Base-by-base conservation (phyloP, 37 sponge, comb jelly and placozoan genomes). In the Tethya wilhelma region DNA sequence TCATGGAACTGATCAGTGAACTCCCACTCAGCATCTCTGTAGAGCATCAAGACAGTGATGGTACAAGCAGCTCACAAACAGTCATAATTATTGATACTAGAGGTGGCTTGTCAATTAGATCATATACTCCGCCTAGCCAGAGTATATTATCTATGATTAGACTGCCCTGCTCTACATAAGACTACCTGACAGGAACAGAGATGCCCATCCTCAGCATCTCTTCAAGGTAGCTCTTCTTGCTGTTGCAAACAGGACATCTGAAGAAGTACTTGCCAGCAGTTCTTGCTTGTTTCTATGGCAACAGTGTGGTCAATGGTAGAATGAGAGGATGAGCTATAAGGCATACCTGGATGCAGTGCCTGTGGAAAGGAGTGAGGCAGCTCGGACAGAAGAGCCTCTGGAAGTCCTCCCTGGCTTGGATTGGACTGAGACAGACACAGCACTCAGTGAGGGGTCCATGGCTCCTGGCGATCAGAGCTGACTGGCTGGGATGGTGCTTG, bases 151-250 rank as follows among this genome's bases (percentile, higher is more conserved):
- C 62, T 26, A 20, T 9, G 17, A 60, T 6, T 23, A 26, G 25
- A 23, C 17, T 29, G 7, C 7, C 62, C 25, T 60, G 17, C 25
- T 7, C 17, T 26, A 34, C 19, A 7, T 5, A 30, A 26, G 8
- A 55, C 0, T 40, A 73, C 87, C 80, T 73, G 4, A 44, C 46
- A 23, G 81, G 80, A 0, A 85, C 71, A 0, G 42, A 49, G 4
- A 85, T 39, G 6, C 86, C 86, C 55, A 78, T 59, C 1, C 56
- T 20, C 28, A 77, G 17, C 78, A 85, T 77, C 25, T 85, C 86
- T 1, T 33, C 14, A 22, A 56, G 38, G 36, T 60, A 85, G 0
- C 9, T n/a, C 20, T 77, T 60, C 39, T 40, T 77, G 56, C 71
- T 58, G 20, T 68, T 71, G 55, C 86, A 85, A 19, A 77, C 25